Conservation (phyloP, 2,797 vertebrate species). For the Silurus aristotelis region DNA sequence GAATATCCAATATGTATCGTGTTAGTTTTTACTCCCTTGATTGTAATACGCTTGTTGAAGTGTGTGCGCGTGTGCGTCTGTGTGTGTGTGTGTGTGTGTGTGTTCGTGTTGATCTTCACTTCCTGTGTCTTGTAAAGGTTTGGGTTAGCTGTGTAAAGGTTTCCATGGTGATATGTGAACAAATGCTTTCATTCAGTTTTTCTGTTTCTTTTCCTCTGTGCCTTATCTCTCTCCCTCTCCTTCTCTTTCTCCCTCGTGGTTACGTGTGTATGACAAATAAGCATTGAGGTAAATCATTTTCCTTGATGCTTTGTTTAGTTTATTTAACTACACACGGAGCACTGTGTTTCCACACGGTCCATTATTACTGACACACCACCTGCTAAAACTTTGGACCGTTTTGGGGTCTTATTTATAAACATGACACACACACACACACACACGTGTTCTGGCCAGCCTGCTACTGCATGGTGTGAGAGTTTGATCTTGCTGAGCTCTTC, state of each 20-base stretch:
- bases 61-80: not conserved
- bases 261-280: too few species aligned
- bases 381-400: too few species aligned
- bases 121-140: constrained; percentile 21
- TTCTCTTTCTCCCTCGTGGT: too few species aligned
- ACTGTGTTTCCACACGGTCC: too few species aligned
- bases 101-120: constrained; percentile 15
- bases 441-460: not conserved
- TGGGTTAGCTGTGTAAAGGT: constrained; percentile 54
- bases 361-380: too few species aligned
- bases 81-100: not conserved
- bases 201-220: constrained; percentile 66
- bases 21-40: not conserved
- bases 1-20: not conserved
- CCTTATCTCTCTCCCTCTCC: not conserved
- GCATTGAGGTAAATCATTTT: too few species aligned
- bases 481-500: not conserved
- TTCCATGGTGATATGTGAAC: constrained; percentile 61
- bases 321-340: too few species aligned
- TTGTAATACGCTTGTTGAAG: not conserved
- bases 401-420: not conserved
- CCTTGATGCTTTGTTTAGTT: too few species aligned
- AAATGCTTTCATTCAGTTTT: constrained; percentile 62
- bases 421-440: not conserved
- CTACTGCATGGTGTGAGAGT: not conserved